Base-by-base conservation (phyloP, 2,888 invertebrate species). In the Agrotis clavis region DNA sequence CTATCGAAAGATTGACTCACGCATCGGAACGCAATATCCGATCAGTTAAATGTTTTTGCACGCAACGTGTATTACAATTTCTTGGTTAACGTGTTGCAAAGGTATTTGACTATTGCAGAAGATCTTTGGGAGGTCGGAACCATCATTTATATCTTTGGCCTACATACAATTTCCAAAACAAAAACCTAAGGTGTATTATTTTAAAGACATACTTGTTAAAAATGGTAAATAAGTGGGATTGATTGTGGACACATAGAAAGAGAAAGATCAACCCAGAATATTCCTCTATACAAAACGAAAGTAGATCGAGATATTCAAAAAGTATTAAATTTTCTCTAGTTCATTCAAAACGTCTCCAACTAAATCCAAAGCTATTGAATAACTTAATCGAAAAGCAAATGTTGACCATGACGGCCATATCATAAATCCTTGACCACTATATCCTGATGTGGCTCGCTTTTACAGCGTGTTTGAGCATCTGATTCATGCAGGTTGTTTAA, bases 1-100 rank as follows among this genome's bases (percentile, higher is more conserved):
- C 87, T 89, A 92, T 92, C 91, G 89, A 91, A 81, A 89, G 89
- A 92, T 93, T 92, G 90, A 91, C 89, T 92, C 93, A 92, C 90
- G 85, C 87, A 86, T 88, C 87, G 86, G 88, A 86, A 89, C 89
- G 89, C 90, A 89, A 89, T 87, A 88, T 90, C 90, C 89, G 88
- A 88, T 86, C 81, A 80, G 79, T 78, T 80, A 74, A 84, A 84
- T 83, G 79, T 83, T 80, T 82, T 84, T 79, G 84, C 77, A 84
- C 83, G 83, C 84, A 83, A 85, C 61, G 64, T 67, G 67, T 71
- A 71, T 84, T 81, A 85, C 79, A 57, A 75, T 79, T 79, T 71
- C 71, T 62, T 78, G 56, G 57, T 70, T 86, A 77, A 74, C 63
- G 65, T 67, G 64, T 83, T 81, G 69, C 54, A 53, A 62, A 77